Evolutionary conservation across 2,113 vertebrate genomes (phyloP).

Genomic region (Xiphias gladius): DNA sequence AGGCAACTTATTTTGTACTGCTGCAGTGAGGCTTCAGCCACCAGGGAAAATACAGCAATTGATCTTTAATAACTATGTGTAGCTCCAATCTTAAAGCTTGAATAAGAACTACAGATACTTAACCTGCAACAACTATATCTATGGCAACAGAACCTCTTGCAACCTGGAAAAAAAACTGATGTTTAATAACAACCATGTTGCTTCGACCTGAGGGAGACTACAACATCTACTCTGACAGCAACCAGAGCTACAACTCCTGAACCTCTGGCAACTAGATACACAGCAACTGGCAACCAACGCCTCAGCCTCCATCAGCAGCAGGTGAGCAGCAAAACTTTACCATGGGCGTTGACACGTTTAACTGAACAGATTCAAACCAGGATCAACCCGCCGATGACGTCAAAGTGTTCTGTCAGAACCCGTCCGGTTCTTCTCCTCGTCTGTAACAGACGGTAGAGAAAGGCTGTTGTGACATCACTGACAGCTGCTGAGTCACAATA

Average conservation of each 20-base stretch:
- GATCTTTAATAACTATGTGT: background rate
- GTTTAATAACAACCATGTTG: constrained; percentile 12
- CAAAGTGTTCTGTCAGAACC: background rate
- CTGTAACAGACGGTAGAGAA: too few species aligned
- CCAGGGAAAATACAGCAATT: too few species aligned
- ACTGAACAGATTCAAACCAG: too few species aligned
- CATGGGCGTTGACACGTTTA: too few species aligned
- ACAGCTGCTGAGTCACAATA: background rate
- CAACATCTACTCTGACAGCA: background rate
- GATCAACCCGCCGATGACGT: background rate
- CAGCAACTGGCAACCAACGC: background rate
- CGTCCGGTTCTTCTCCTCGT: too few species aligned
- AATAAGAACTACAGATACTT: background rate
- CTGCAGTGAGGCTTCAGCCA: background rate
- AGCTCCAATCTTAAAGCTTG: background rate
- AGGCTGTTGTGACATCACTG: too few species aligned
- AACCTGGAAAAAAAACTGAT: background rate
- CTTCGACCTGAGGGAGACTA: constrained; percentile 1
- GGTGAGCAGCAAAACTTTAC: constrained; percentile 31
- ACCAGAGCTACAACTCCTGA: background rate
- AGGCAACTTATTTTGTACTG: background rate
- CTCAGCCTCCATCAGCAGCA: background rate
- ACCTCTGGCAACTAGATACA: too few species aligned
- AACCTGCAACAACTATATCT: background rate
- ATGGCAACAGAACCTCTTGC: background rate